phyloP scores from a whole-genome alignment of 92 coral and sea anemone genomes.

The Metridium senile region DNA sequence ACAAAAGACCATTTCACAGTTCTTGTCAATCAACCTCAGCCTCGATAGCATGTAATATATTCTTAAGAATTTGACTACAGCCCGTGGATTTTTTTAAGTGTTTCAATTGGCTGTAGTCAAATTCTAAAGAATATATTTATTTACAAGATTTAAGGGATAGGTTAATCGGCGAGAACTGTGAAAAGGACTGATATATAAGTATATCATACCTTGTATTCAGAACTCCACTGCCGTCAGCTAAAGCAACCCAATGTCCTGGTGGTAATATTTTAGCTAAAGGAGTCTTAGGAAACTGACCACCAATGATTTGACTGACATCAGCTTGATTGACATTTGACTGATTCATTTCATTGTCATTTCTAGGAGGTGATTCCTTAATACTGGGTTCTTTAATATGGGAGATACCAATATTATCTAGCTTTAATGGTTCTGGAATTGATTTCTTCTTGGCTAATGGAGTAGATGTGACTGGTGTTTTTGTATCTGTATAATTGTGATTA shows the following conservation, averaged over 20 bases:
- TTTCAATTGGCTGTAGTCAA: no score
- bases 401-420: constrained; percentile 21
- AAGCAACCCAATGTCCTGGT: constrained; percentile 83
- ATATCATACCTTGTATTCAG: constrained; percentile 80
- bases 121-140: no score
- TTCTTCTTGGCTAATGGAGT: constrained; percentile 63
- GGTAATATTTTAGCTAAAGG: constrained; percentile 57
- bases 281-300: constrained; percentile 41
- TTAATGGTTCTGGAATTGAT: constrained; percentile 44
- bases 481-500: background rate
- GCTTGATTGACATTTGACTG: background rate
- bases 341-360: background rate
- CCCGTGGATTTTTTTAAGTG: no score
- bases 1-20: no score
- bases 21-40: no score
- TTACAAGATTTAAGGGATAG: no score
- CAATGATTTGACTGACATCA: background rate
- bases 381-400: background rate
- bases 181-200: background rate
- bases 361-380: background rate
- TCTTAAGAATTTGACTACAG: no score
- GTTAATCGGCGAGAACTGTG: no score
- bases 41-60: no score
- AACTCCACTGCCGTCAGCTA: constrained; percentile 93
- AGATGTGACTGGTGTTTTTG: constrained; percentile 50